Percentiles rank a stretch among this genome's conserved stretches.
These are phyloP conservation scores for Orthosia cruda DNA, from an alignment of 2,888 invertebrate genomes.

Conservation along the genomic window DNA sequence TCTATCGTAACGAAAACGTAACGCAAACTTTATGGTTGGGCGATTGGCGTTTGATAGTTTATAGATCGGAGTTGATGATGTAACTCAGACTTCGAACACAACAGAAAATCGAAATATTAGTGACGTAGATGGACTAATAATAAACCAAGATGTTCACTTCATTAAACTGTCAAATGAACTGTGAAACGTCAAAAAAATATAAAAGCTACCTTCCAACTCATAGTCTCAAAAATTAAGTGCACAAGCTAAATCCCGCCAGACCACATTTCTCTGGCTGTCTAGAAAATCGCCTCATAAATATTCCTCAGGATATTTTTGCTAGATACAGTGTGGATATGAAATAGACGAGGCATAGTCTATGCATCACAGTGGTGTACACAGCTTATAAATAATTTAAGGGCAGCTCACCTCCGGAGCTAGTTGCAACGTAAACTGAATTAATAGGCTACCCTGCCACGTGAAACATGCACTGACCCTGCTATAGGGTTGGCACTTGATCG, in stretches of 20 bases:
- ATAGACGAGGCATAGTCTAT: constrained; percentile 52
- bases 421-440: constrained; percentile 73
- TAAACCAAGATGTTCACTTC: neutral
- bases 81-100: neutral
- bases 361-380: constrained; percentile 53
- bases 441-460: constrained; percentile 55
- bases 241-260: constrained; percentile 35
- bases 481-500: constrained; percentile 46
- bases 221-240: constrained; percentile 39
- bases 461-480: constrained; percentile 56
- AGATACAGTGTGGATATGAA: constrained; percentile 57
- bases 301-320: constrained; percentile 51
- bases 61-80: neutral
- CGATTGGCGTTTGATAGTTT: neutral
- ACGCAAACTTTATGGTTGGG: constrained; percentile 26
- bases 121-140: neutral
- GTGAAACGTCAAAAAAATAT: constrained; percentile 12
- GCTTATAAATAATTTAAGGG: constrained; percentile 68
- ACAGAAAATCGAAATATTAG: no score
- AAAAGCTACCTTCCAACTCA: neutral
- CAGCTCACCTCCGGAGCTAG: constrained; percentile 50
- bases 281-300: constrained; percentile 60
- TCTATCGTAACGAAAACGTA: constrained; percentile 13
- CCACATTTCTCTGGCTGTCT: constrained; percentile 35
- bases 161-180: constrained; percentile 2